Evolutionary conservation across 2,113 vertebrate genomes (phyloP).

Genomic region (Mirounga angustirostris): DNA sequence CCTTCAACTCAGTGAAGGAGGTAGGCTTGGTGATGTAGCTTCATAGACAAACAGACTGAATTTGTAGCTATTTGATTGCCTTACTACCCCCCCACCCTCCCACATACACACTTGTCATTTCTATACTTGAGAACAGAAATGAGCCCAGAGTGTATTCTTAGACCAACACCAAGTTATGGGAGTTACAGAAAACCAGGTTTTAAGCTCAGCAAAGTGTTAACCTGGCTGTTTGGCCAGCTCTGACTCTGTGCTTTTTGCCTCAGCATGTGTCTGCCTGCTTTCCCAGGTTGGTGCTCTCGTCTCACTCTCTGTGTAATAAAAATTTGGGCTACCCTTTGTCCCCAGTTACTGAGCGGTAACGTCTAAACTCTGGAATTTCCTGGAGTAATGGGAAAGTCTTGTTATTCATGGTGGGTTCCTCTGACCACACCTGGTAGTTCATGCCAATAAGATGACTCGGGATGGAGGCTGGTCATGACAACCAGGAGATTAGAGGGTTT

Average conservation of each 20-base stretch:
- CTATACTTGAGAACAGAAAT: neutral
- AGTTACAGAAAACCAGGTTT: neutral
- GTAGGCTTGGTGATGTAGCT: neutral
- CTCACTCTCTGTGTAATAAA: neutral
- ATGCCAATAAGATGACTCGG: neutral
- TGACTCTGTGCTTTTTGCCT: neutral
- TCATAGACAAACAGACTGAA: neutral
- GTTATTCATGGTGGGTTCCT: neutral
- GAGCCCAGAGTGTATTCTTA: neutral
- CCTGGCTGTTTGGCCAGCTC: neutral
- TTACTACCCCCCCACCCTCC: neutral
- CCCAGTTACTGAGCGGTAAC: neutral
- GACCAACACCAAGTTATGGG: neutral
- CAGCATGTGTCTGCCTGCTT: neutral
- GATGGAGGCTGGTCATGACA: neutral
- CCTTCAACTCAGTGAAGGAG: neutral
- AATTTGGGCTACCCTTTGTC: neutral
- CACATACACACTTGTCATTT: neutral
- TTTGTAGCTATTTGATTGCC: neutral
- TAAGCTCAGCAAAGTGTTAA: neutral
- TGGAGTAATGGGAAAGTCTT: neutral
- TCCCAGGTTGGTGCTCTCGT: neutral
- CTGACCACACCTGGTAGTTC: neutral
- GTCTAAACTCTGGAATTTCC: neutral
- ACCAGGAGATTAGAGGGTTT: neutral